These are phyloP conservation scores for Aphelenchoides avenae DNA, from an alignment of 1,140 invertebrate species.

Conservation along the genomic window DNA sequence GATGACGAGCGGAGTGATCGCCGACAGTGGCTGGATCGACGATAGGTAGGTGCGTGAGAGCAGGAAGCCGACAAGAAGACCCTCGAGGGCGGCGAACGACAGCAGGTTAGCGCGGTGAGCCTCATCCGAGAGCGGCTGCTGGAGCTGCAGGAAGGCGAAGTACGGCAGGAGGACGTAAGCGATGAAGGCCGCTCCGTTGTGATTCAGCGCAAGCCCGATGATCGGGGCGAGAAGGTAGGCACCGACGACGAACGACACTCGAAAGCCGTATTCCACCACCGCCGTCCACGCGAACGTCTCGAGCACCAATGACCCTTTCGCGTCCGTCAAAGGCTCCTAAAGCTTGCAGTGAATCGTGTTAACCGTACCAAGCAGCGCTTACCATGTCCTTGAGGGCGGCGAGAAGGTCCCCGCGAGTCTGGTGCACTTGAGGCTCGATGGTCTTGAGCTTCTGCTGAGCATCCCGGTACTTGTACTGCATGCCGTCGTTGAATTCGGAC, in stretches of 20 bases:
- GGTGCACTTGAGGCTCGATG: no score
- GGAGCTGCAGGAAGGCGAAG: conserved; percentile 10
- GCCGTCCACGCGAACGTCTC: conserved; percentile 16
- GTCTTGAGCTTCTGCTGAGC: no score
- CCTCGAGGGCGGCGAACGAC: conserved; percentile 14
- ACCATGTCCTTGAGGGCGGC: no score
- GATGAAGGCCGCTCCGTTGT: conserved; percentile 8
- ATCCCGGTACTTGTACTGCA: no score
- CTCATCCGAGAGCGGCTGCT: neutral
- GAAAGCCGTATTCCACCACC: conserved; percentile 14
- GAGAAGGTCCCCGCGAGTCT: no score
- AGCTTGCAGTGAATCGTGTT: no score
- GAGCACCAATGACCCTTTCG: neutral
- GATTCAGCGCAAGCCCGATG: conserved; percentile 10
- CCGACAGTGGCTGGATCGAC: neutral
- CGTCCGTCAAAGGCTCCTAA: no score
- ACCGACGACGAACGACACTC: conserved; percentile 1
- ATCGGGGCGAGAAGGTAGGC: conserved; percentile 1
- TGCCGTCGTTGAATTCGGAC: no score
- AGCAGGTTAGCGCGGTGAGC: conserved; percentile 9
- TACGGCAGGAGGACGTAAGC: conserved; percentile 3
- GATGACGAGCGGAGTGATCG: conserved; percentile 7
- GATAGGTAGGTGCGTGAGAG: conserved; percentile 12
- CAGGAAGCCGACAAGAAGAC: conserved; percentile 17
- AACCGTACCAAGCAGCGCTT: no score